A percentile compares a stretch with the other conserved stretches of the same genome.
phyloP scores from a whole-genome alignment of 2,888 invertebrate species.

The Netelia inedita region DNA sequence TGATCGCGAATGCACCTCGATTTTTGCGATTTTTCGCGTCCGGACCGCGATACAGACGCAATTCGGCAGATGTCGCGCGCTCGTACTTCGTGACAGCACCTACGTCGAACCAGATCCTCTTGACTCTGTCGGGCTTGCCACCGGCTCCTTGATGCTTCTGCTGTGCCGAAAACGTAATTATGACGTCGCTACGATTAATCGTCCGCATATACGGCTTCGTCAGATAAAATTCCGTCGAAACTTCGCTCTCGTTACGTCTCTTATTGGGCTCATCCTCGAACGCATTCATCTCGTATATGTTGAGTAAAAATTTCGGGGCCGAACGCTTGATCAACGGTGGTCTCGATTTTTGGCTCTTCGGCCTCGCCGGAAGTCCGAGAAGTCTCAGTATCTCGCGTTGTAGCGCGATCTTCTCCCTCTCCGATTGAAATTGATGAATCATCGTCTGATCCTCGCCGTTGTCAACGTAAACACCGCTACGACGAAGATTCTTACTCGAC shows the following conservation, averaged over 20 bases:
- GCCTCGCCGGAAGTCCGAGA: conserved; percentile 92
- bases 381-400: conserved; percentile 94
- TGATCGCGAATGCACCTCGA: conserved; percentile 87
- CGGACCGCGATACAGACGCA: conserved; percentile 91
- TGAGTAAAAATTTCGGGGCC: conserved; percentile 93
- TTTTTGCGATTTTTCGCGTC: conserved; percentile 85
- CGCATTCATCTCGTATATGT: conserved; percentile 90
- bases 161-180: conserved; percentile 91
- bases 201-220: conserved; percentile 91
- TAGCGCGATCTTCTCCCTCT: conserved; percentile 91
- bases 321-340: conserved; percentile 86
- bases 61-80: conserved; percentile 92
- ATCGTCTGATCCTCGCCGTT: conserved; percentile 87
- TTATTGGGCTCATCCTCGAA: conserved; percentile 87
- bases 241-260: conserved; percentile 74
- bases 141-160: conserved; percentile 89
- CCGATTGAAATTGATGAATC: conserved; percentile 90
- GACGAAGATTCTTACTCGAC: background rate
- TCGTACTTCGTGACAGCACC: conserved; percentile 93
- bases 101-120: conserved; percentile 95
- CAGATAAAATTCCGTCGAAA: conserved; percentile 88
- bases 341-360: conserved; percentile 84
- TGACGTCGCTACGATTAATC: conserved; percentile 95
- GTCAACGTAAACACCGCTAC: background rate
- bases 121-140: conserved; percentile 92